Evolutionary conservation across 2,888 invertebrate genomes (phyloP), one percentile per base, ranked within the genome.

Genomic region (Euplagia quadripunctaria): DNA sequence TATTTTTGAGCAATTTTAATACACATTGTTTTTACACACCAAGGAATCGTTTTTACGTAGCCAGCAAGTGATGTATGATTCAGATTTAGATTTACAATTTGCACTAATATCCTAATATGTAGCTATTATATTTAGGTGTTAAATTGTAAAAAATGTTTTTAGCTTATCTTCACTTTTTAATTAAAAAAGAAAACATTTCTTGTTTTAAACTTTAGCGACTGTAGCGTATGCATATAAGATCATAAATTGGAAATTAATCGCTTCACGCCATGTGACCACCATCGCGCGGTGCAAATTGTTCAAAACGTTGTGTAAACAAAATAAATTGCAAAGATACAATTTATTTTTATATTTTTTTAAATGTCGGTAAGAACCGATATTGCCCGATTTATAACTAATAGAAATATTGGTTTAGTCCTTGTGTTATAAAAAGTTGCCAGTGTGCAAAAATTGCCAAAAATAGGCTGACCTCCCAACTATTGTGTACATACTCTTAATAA

Each of bases 401-500:
- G n/a, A 14, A 12, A 20, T 3, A 11, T 20, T 31, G 12, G 58
- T 58, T 58, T 20, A 61, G 1, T 61, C 61, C 61, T 14, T 61
- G 61, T 61, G 61, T 61, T 1, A 61, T 61, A 14, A 61, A 46
- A 61, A 68, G 31, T 71, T 68, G 64, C 66, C 69, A 75, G 52
- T 66, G 66, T 69, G 70, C 66, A 72, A 70, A 72, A 70, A 75
- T 67, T 70, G 51, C 70, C 71, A 43, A 64, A 71, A 63, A 66
- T 67, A 20, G 31, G 72, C 78, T 68, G 74, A 64, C 52, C 64
- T 51, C 68, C 31, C 75, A 75, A 75, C 76, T 82, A 83, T 76
- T 76, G 79, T 83, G 79, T 82, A 81, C 66, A 69, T 76, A 81
- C 65, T 74, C 79, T 79, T 83, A 84, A 63, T 74, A 74, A 73